These are phyloP conservation scores for Dicrurus megarhynchus DNA, from an alignment of 2,113 vertebrate species.

Conservation along the genomic window DNA sequence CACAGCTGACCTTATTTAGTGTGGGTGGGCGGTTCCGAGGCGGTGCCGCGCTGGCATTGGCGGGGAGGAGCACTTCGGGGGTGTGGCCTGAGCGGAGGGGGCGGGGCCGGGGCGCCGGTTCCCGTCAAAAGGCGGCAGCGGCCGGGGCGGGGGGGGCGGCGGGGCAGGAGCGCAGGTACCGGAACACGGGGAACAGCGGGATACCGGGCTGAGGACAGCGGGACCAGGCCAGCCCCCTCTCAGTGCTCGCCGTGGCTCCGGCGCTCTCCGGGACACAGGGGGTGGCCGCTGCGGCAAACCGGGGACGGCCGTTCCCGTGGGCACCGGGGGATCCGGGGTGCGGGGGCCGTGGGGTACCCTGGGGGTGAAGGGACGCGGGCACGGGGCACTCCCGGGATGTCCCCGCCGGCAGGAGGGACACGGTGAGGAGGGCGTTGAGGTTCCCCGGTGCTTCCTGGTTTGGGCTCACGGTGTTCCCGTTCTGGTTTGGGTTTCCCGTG, in stretches of 20 bases:
- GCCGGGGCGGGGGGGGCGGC: fast-evolving
- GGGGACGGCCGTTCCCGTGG: too few species aligned
- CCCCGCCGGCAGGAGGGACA: fast-evolving
- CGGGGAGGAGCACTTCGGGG: not conserved
- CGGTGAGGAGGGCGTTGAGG: not conserved
- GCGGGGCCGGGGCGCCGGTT: too few species aligned
- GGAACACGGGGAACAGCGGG: not conserved
- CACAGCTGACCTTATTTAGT: fast-evolving
- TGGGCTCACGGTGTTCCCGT: not conserved
- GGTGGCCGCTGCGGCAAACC: too few species aligned
- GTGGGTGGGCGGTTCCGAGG: not conserved
- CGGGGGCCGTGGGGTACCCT: fast-evolving
- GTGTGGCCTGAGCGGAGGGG: too few species aligned
- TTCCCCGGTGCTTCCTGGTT: not conserved
- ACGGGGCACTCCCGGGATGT: fast-evolving
- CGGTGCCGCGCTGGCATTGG: not conserved
- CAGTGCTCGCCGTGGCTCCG: not conserved
- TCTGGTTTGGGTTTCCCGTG: fast-evolving
- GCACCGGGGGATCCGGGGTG: not conserved
- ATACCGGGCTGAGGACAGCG: not conserved
- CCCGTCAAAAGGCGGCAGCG: too few species aligned
- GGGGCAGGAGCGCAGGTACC: not conserved
- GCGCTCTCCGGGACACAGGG: too few species aligned
- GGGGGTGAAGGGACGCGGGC: fast-evolving
- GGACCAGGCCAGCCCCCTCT: too few species aligned